Percentiles rank a stretch among this genome's conserved stretches.
These are phyloP conservation scores for Apis dorsata DNA, from an alignment of 1,140 invertebrate species.

Conservation along the genomic window DNA sequence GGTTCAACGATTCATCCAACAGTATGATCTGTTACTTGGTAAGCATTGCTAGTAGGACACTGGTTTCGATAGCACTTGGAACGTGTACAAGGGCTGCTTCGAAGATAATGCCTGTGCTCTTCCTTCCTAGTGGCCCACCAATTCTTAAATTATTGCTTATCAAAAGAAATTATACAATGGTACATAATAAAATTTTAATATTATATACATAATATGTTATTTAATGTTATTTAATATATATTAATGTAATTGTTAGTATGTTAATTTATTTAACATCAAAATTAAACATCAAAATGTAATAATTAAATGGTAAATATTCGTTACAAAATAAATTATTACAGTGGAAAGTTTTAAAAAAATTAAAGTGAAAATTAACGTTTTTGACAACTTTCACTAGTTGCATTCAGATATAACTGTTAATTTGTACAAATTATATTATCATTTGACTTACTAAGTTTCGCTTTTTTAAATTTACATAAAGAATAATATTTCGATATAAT, in stretches of 20 bases:
- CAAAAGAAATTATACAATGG: neutral
- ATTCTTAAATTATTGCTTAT: neutral
- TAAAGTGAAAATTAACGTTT: neutral
- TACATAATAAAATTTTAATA: too few relatives aligned
- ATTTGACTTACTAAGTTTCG: neutral
- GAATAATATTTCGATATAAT: neutral
- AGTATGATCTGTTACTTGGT: slow-evolving; percentile 47
- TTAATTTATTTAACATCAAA: too few relatives aligned
- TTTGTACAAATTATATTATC: neutral
- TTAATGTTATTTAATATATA: too few relatives aligned
- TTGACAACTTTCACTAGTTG: neutral
- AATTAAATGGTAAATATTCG: neutral
- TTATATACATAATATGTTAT: too few relatives aligned
- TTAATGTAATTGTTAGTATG: too few relatives aligned
- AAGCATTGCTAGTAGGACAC: slow-evolving; percentile 61
- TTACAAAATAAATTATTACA: neutral
- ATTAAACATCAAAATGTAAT: too few relatives aligned
- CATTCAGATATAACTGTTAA: neutral
- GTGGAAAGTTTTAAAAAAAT: neutral
- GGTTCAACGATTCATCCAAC: slow-evolving; percentile 63
- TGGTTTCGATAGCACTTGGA: slow-evolving; percentile 56
- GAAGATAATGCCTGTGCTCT: neutral
- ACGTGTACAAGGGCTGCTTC: slow-evolving; percentile 36
- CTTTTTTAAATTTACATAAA: neutral
- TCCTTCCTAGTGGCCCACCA: neutral